Evolutionary conservation across 2,113 vertebrate species (phyloP).

Genomic region (Malurus cyaneus): DNA sequence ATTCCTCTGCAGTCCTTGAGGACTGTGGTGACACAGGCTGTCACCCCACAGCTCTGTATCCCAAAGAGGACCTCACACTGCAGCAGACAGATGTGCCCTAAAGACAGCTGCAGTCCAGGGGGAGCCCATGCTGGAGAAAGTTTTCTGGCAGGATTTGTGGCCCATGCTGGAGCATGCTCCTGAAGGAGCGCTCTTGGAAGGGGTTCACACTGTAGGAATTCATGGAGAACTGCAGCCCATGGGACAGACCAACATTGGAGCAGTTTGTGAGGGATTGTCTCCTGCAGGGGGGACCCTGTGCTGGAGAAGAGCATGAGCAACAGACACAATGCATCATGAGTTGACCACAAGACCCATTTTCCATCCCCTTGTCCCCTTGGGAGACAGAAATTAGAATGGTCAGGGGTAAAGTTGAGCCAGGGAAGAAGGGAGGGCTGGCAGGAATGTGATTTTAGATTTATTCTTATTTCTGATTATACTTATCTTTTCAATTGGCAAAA

Average conservation of each 20-base stretch:
- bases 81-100: neutral
- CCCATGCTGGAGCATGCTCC: neutral
- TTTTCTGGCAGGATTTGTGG: neutral
- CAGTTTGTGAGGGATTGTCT: neutral
- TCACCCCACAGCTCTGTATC: neutral
- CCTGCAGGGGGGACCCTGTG: accelerated
- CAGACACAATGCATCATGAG: neutral
- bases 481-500: neutral
- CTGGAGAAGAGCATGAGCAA: neutral
- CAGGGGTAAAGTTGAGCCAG: neutral
- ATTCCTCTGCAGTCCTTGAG: neutral
- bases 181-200: neutral
- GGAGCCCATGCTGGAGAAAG: neutral
- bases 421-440: neutral
- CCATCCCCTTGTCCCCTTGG: accelerated
- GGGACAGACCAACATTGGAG: neutral
- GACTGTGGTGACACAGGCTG: neutral
- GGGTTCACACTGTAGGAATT: neutral
- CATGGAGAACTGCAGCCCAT: neutral
- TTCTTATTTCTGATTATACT: neutral
- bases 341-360: neutral
- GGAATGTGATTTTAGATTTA: neutral
- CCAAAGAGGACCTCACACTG: neutral
- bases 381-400: neutral
- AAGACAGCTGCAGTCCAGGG: neutral